Conservation (phyloP, 35 echinoderm and acorn worm genomes). For the Eucidaris tribuloides region DNA sequence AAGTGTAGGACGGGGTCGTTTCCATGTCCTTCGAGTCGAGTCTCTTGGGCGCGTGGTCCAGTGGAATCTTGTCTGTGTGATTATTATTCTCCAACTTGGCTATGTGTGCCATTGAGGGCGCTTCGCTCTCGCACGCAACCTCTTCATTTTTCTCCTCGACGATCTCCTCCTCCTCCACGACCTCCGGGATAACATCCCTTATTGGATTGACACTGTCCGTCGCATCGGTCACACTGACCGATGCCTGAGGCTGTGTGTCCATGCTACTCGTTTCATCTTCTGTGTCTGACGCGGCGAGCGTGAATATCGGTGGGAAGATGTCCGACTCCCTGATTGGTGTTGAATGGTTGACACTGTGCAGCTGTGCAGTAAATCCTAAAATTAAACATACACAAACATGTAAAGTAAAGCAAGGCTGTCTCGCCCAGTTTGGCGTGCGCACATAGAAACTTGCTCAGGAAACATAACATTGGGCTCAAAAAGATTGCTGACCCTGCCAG, state of each 20-base stretch:
- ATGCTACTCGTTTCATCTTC: constrained; percentile 8
- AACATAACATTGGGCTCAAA: no score
- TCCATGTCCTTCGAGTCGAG: neutral
- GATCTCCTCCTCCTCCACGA: constrained; percentile 13
- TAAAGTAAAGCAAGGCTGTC: no score
- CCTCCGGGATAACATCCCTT: neutral
- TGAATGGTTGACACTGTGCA: neutral
- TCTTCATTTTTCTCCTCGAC: neutral
- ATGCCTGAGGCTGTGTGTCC: neutral
- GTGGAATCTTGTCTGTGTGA: neutral
- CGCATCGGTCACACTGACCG: neutral
- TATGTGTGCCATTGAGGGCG: neutral
- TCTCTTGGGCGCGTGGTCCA: neutral
- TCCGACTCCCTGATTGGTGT: neutral
- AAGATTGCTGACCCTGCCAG: no score
- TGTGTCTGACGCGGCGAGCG: neutral
- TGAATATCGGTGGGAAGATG: neutral
- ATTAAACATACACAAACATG: no score
- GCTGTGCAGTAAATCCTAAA: constrained; percentile 3
- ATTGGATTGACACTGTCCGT: neutral
- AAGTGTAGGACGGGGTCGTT: neutral
- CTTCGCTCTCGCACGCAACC: neutral
- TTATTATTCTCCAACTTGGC: neutral
- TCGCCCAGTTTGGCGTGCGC: no score
- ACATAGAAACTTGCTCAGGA: no score